phyloP scores from a whole-genome alignment of 2,113 vertebrate species.

The Solea senegalensis region DNA sequence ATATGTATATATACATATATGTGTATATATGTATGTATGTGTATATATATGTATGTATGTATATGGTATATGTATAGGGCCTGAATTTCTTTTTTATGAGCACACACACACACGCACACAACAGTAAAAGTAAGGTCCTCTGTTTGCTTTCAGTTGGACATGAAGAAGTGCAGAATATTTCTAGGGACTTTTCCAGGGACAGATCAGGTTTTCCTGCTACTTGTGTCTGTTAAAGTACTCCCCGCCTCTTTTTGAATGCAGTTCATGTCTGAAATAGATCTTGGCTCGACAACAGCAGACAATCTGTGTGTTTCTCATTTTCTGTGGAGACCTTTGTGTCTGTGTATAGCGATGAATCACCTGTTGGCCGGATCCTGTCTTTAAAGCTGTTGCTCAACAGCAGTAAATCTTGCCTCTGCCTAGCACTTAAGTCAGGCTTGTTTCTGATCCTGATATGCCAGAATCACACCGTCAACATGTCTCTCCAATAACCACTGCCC shows the following conservation, averaged over 20 bases:
- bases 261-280: slow-evolving; percentile 13
- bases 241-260: neutral
- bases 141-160: slow-evolving; percentile 10
- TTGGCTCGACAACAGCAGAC: neutral
- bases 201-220: neutral
- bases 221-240: slow-evolving; percentile 1
- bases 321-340: slow-evolving; percentile 48
- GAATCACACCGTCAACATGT: slow-evolving; percentile 64
- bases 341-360: slow-evolving; percentile 69
- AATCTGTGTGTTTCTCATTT: slow-evolving; percentile 35
- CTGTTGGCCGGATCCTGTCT: slow-evolving; percentile 58
- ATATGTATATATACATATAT: too few species aligned
- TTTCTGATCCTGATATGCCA: slow-evolving; percentile 66
- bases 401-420: slow-evolving; percentile 67
- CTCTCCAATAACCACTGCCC: slow-evolving; percentile 59
- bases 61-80: too few species aligned
- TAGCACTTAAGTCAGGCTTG: slow-evolving; percentile 59
- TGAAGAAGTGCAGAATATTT: neutral
- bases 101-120: neutral
- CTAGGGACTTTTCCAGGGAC: neutral
- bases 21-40: too few species aligned
- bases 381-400: slow-evolving; percentile 65
- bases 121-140: neutral
- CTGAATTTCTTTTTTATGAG: neutral
- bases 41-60: too few species aligned